Conservation (phyloP, 1,140 invertebrate species). For the Popillia japonica region DNA sequence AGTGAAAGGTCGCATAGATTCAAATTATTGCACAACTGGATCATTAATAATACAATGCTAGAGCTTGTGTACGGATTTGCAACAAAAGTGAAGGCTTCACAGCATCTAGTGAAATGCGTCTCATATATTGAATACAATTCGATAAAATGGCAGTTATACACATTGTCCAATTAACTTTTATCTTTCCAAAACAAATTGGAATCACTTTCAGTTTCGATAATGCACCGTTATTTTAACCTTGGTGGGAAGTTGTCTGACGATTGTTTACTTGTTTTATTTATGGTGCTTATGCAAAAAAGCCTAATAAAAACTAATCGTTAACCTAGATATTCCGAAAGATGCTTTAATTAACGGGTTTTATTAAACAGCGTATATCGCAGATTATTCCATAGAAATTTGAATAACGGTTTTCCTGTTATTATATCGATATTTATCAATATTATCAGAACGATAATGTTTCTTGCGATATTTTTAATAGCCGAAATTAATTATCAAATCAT, state of each 20-base stretch:
- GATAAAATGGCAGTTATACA: neutral
- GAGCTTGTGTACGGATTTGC: neutral
- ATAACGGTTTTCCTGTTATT: no score
- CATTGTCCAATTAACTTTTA: neutral
- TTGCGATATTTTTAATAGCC: no score
- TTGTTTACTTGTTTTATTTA: neutral
- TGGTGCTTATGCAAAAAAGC: neutral
- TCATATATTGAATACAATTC: neutral
- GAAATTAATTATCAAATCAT: no score
- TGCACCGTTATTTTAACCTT: neutral
- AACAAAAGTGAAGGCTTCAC: neutral
- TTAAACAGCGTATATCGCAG: neutral
- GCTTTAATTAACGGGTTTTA: neutral
- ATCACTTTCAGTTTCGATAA: neutral
- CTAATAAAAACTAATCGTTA: neutral
- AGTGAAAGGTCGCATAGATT: constrained; percentile 12
- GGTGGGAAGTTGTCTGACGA: neutral
- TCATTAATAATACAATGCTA: neutral
- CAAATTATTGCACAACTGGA: neutral
- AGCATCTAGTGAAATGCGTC: neutral
- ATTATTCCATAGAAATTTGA: no score
- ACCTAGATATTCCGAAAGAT: neutral
- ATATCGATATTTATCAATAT: no score
- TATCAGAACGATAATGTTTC: no score
- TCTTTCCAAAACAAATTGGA: neutral